phyloP scores from a whole-genome alignment of 2,888 invertebrate species.

The Drosophila merina region DNA sequence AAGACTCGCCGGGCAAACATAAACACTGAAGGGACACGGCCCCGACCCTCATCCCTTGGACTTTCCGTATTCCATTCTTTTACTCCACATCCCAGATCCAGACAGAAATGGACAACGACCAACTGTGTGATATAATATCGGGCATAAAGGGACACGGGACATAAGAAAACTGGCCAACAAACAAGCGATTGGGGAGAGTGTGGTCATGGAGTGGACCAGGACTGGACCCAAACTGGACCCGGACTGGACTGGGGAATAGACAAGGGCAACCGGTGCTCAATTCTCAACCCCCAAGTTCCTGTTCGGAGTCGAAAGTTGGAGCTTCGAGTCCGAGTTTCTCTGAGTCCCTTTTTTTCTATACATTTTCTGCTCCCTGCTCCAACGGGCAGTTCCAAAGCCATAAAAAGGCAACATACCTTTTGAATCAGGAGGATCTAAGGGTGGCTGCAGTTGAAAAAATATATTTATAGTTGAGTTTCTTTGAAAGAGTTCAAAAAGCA shows the following conservation, averaged over 20 bases:
- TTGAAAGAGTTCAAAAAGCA: too few relatives aligned
- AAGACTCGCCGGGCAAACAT: slow-evolving; percentile 65
- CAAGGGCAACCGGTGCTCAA: slow-evolving; percentile 54
- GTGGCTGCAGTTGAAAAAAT: slow-evolving; percentile 29
- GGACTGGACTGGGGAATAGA: slow-evolving; percentile 36
- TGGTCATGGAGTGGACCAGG: slow-evolving; percentile 7
- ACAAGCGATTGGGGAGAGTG: slow-evolving; percentile 69
- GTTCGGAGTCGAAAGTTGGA: slow-evolving; percentile 10
- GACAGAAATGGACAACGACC: slow-evolving; percentile 59
- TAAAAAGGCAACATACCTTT: slow-evolving; percentile 40
- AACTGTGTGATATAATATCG: slow-evolving; percentile 77
- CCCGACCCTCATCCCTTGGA: slow-evolving; percentile 18
- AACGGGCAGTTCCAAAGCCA: slow-evolving; percentile 21
- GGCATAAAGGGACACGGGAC: slow-evolving; percentile 76
- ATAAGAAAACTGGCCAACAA: slow-evolving; percentile 75
- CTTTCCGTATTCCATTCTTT: not conserved
- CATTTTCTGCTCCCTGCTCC: slow-evolving; percentile 1
- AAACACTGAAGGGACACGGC: slow-evolving; percentile 61
- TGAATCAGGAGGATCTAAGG: slow-evolving; percentile 27
- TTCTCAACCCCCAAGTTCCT: slow-evolving; percentile 29
- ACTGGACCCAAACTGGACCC: not conserved
- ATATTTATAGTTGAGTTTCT: not conserved
- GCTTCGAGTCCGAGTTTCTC: slow-evolving; percentile 26
- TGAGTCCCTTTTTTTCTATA: slow-evolving; percentile 1
- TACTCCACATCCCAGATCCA: slow-evolving; percentile 24